These are phyloP conservation scores for Crotalus helleri DNA, from an alignment of 2,113 vertebrate species.

Conservation along the genomic window DNA sequence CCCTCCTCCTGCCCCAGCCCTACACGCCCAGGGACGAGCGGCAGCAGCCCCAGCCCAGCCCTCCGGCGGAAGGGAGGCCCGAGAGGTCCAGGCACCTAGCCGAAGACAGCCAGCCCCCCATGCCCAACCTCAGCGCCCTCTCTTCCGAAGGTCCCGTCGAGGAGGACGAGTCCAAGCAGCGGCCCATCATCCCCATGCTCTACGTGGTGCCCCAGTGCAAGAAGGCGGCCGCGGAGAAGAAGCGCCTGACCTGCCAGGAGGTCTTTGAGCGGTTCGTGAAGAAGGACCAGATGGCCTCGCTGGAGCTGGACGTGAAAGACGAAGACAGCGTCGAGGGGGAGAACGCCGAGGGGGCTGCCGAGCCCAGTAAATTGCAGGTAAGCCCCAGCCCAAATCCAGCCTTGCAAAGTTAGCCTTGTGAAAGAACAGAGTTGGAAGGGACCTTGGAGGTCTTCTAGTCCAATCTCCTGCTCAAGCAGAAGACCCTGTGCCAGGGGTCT, in stretches of 20 bases:
- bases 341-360: neutral
- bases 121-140: conserved; percentile 57
- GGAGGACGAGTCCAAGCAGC: conserved; percentile 58
- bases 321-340: conserved; percentile 42
- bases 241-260: conserved; percentile 76
- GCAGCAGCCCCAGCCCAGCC: neutral
- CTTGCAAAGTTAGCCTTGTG: neutral
- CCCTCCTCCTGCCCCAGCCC: rapidly evolving
- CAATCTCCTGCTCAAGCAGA: neutral
- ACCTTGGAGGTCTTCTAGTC: neutral
- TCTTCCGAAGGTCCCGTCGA: conserved; percentile 20
- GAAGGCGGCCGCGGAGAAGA: conserved; percentile 60
- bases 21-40: rapidly evolving
- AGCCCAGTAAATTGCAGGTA: conserved; percentile 53
- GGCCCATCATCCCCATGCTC: conserved; percentile 76
- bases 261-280: conserved; percentile 78
- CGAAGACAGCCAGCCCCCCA: neutral
- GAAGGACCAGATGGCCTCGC: conserved; percentile 11
- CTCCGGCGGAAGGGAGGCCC: rapidly evolving
- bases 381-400: rapidly evolving
- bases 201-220: conserved; percentile 71
- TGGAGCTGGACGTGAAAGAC: conserved; percentile 44
- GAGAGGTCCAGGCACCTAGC: rapidly evolving
- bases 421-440: neutral
- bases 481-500: neutral